Evolutionary conservation across 2,797 vertebrate genomes (phyloP).

Genomic region (Enteromius mattozi): DNA sequence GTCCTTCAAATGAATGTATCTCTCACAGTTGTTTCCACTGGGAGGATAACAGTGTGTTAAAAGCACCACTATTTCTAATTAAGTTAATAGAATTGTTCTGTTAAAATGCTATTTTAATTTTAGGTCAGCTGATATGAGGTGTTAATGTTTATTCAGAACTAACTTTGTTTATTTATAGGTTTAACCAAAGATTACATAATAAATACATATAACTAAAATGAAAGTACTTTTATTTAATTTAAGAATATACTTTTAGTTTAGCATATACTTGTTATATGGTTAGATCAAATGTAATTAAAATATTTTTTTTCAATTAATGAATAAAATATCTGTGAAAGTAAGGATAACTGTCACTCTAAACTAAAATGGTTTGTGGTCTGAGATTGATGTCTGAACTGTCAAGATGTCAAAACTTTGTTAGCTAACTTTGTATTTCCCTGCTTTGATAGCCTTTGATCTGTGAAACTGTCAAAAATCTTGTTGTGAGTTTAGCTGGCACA

Average conservation of each 20-base stretch:
- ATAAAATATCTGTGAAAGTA: background rate
- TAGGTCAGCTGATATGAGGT: background rate
- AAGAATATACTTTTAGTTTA: too few species aligned
- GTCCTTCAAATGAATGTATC: slow-evolving; percentile 15
- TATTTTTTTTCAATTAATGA: background rate
- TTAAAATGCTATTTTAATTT: background rate
- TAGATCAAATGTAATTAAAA: background rate
- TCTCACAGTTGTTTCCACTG: slow-evolving; percentile 31
- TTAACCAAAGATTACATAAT: background rate
- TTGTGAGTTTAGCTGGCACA: slow-evolving; percentile 21
- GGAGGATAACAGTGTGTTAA: background rate
- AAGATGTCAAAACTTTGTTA: background rate
- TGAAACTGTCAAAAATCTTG: slow-evolving; percentile 16
- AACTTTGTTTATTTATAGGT: background rate
- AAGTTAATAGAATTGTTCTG: background rate
- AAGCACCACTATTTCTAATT: background rate
- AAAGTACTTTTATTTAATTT: background rate
- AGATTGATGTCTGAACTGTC: background rate
- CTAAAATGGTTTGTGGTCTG: background rate
- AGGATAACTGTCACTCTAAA: background rate
- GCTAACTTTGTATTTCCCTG: slow-evolving; percentile 11
- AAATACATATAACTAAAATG: background rate
- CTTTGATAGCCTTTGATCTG: slow-evolving; percentile 24
- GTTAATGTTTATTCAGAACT: background rate
- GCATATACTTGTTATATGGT: background rate